Conservation (phyloP, 2,113 vertebrate species). For the Nothocercus nigrocapillus region DNA sequence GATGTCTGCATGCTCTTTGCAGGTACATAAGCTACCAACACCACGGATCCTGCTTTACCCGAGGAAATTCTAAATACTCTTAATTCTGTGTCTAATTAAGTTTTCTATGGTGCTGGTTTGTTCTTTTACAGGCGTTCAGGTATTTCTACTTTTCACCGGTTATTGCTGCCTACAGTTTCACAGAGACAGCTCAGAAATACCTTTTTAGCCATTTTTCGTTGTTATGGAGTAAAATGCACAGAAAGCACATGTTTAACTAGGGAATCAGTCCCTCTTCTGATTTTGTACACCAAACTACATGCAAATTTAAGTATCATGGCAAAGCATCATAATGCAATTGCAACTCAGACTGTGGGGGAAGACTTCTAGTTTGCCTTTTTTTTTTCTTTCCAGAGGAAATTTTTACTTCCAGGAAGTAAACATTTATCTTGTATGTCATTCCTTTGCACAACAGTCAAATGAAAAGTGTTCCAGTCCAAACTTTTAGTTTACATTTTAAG, state of each 20-base stretch:
- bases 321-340: neutral
- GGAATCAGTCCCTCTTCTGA: neutral
- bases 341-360: neutral
- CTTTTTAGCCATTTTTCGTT: neutral
- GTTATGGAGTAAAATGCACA: neutral
- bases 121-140: neutral
- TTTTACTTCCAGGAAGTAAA: conserved; percentile 38
- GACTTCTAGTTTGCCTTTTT: neutral
- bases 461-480: neutral
- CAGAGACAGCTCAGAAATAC: neutral
- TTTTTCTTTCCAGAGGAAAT: neutral
- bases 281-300: neutral
- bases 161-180: neutral
- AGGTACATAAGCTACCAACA: neutral
- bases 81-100: neutral
- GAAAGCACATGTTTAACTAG: neutral
- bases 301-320: neutral
- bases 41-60: neutral
- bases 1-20: neutral
- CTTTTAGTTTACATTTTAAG: neutral
- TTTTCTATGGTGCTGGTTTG: fast-evolving
- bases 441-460: neutral
- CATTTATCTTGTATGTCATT: neutral
- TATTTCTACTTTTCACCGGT: neutral
- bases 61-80: neutral